Percentiles rank a stretch among this genome's conserved stretches.
These are phyloP conservation scores for Microplitis demolitor DNA, from an alignment of 1,140 invertebrate species.

Conservation along the genomic window DNA sequence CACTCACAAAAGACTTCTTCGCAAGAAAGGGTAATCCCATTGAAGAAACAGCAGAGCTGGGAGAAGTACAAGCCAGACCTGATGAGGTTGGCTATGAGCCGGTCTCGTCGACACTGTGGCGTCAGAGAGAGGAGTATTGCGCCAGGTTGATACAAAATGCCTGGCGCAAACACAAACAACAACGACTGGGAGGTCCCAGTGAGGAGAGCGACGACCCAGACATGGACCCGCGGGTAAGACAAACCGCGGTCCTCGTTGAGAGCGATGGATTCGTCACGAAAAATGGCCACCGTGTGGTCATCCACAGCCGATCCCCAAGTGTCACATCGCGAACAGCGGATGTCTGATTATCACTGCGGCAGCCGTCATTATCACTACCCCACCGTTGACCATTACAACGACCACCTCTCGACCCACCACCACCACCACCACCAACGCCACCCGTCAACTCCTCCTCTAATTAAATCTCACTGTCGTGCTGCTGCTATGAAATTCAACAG, in stretches of 20 bases:
- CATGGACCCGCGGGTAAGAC: slow-evolving; percentile 60
- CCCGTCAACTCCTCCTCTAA: slow-evolving; percentile 11
- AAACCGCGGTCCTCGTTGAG: slow-evolving; percentile 81
- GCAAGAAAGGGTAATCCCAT: slow-evolving; percentile 92
- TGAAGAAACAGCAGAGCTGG: slow-evolving; percentile 83
- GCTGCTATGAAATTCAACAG: slow-evolving; percentile 36
- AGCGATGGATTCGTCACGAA: slow-evolving; percentile 81
- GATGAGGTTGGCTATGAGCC: slow-evolving; percentile 89
- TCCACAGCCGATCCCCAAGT: slow-evolving; percentile 83
- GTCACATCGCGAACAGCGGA: slow-evolving; percentile 79
- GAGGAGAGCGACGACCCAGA: slow-evolving; percentile 60
- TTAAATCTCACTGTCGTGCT: slow-evolving; percentile 11
- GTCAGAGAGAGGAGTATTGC: slow-evolving; percentile 95
- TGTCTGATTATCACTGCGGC: slow-evolving; percentile 74
- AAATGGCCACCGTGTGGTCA: slow-evolving; percentile 87
- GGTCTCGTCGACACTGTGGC: slow-evolving; percentile 90
- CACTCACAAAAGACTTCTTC: slow-evolving; percentile 95
- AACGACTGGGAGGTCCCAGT: slow-evolving; percentile 62
- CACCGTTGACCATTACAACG: neutral
- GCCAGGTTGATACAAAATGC: slow-evolving; percentile 93
- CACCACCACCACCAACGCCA: slow-evolving; percentile 3
- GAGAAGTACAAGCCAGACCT: slow-evolving; percentile 75
- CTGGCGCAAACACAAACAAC: slow-evolving; percentile 85
- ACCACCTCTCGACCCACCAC: slow-evolving; percentile 9
- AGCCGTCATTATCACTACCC: slow-evolving; percentile 26